phyloP scores from a whole-genome alignment of 1,140 invertebrate species.

The Chrysoperla carnea region DNA sequence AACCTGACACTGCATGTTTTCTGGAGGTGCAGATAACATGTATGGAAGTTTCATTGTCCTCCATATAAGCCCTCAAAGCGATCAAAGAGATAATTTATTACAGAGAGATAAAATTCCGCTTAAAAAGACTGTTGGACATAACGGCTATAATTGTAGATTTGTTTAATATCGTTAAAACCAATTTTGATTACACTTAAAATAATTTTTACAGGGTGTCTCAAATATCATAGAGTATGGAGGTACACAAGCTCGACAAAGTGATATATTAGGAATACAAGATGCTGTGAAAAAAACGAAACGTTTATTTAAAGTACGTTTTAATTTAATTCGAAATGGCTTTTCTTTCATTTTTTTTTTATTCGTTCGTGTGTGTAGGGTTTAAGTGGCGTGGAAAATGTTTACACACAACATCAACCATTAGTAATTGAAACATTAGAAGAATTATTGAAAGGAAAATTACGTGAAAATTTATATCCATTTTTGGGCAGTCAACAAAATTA shows the following conservation, averaged over 20 bases:
- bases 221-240: slow-evolving; percentile 66
- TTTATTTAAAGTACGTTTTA: slow-evolving; percentile 54
- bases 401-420: slow-evolving; percentile 84
- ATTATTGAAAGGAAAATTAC: slow-evolving; percentile 70
- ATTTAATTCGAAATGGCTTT: neutral
- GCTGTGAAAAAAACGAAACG: slow-evolving; percentile 83
- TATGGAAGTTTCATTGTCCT: too few species aligned
- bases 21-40: too few species aligned
- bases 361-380: slow-evolving; percentile 53
- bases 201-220: slow-evolving; percentile 38
- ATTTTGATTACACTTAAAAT: too few species aligned
- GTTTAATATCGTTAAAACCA: too few species aligned
- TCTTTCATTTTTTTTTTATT: slow-evolving; percentile 8
- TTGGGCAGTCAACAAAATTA: slow-evolving; percentile 39
- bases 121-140: too few species aligned
- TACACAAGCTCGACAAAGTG: slow-evolving; percentile 53
- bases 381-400: slow-evolving; percentile 93
- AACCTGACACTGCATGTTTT: too few species aligned
- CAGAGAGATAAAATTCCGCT: too few species aligned
- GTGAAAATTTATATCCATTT: slow-evolving; percentile 66
- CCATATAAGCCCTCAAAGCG: too few species aligned
- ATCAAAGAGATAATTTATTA: too few species aligned
- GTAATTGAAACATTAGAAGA: slow-evolving; percentile 77
- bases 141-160: too few species aligned
- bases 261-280: slow-evolving; percentile 70